These are phyloP conservation scores for Cyphomyrmex costatus DNA, from an alignment of 1,140 invertebrate genomes.

Conservation along the genomic window DNA sequence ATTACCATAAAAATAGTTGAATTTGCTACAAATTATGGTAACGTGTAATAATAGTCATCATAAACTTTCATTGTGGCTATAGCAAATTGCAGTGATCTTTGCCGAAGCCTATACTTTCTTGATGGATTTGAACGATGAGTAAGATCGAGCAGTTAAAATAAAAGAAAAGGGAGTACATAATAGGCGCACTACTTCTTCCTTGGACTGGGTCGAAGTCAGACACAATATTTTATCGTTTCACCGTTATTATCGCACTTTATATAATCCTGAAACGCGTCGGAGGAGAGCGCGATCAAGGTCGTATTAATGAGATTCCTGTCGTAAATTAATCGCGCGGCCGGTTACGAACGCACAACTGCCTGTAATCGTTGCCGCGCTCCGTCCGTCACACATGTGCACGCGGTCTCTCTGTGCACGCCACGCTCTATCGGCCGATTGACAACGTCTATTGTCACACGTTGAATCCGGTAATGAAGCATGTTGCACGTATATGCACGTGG, in stretches of 20 bases:
- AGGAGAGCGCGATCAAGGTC: constrained; percentile 6
- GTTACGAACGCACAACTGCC: constrained; percentile 2
- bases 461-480: constrained; percentile 63
- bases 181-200: not conserved
- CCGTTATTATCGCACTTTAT: not conserved
- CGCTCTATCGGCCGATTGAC: constrained; percentile 59
- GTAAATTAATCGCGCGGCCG: constrained; percentile 36
- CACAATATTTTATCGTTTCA: not conserved
- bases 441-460: constrained; percentile 53
- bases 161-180: too few species aligned
- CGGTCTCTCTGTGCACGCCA: not conserved
- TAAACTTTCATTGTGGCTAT: too few species aligned
- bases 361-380: constrained; percentile 19
- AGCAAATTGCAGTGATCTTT: too few species aligned
- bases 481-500: constrained; percentile 5
- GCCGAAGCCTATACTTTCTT: too few species aligned
- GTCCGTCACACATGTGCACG: not conserved
- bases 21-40: too few species aligned
- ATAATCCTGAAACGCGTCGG: constrained; percentile 13
- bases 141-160: not conserved
- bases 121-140: not conserved
- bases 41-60: too few species aligned
- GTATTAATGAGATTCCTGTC: constrained; percentile 47
- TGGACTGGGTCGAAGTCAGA: not conserved
- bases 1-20: too few species aligned